These are phyloP conservation scores for Chamaetylas fuelleborni DNA, from an alignment of 2,113 vertebrate genomes.

Conservation along the genomic window DNA sequence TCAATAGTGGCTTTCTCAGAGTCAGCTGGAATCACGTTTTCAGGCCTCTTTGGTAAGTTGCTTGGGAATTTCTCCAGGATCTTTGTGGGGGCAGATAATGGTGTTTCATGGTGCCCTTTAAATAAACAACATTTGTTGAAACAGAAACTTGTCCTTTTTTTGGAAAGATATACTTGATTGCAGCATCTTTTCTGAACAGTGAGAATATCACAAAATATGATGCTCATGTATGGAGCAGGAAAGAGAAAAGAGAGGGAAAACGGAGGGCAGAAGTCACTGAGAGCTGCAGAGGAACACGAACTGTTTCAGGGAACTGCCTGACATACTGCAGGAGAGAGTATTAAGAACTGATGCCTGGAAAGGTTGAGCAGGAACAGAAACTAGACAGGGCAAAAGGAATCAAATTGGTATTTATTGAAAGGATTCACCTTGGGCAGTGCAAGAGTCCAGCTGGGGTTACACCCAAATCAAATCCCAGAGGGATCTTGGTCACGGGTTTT, in stretches of 20 bases:
- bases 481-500: too few species aligned
- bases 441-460: too few species aligned
- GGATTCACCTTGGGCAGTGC: too few species aligned
- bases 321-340: not conserved
- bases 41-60: slow-evolving; percentile 84
- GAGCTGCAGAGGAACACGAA: not conserved
- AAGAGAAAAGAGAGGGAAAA: not conserved
- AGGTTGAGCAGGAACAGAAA: too few species aligned
- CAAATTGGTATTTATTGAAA: too few species aligned
- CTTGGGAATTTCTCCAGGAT: slow-evolving; percentile 92
- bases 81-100: slow-evolving; percentile 88
- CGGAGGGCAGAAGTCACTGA: not conserved
- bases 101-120: slow-evolving; percentile 93
- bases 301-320: not conserved
- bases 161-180: not conserved
- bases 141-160: not conserved
- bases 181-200: not conserved
- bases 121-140: slow-evolving; percentile 30
- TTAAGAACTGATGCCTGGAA: too few species aligned
- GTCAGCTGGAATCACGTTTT: slow-evolving; percentile 88
- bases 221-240: not conserved
- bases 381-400: too few species aligned
- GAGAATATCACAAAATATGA: not conserved
- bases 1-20: slow-evolving; percentile 83
- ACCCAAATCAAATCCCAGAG: too few species aligned